Evolutionary conservation across 1,140 invertebrate genomes (phyloP), one percentile per base, ranked within the genome.

Genomic region (Drosophila sturtevanti): DNA sequence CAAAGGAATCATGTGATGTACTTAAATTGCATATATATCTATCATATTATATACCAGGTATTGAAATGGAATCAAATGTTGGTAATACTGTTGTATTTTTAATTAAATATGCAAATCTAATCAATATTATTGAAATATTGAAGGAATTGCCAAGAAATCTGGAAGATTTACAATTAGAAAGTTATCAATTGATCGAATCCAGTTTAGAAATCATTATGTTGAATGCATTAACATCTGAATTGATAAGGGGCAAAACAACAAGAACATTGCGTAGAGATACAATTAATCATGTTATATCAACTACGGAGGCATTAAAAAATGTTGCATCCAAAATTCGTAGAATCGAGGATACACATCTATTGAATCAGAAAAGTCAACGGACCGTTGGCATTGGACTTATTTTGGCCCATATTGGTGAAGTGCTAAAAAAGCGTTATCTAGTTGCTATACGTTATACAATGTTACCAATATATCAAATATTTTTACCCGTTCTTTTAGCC

Each of bases 141-240:
- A 31, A 80, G 3, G 12, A 14, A 2, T 31, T 85, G 10, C 4
- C 60, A 0, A 14, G 2, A 9, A 22, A 21, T 4, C 62, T 52
- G 31, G 48, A 34, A 6, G 41, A 58, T 1, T 16, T 85, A 2
- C 54, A 74, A 22, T 7, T 85, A 12, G 54, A 70, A 0, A 77
- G 56, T 18, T 77, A 65, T 22, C 35, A 67, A 10, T 11, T 85
- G 6, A 24, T 56, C 24, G 31, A 72, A 0, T 65, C 59, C 22
- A 56, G 16, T 37, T 21, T 85, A 3, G 73, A 85, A 1, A 5
- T 56, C 14, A 35, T 80, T 0, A 34, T 79, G n/a, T 34, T 60
- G 0, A 75, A 38, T 18, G 62, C 62, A 21, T 27, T 63, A 27
- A 48, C 24, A 14, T 18, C 35, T 11, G 59, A 27, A 10, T 7